Base-by-base conservation (phyloP, 2,888 invertebrate species). In the Tinea pellionella region DNA sequence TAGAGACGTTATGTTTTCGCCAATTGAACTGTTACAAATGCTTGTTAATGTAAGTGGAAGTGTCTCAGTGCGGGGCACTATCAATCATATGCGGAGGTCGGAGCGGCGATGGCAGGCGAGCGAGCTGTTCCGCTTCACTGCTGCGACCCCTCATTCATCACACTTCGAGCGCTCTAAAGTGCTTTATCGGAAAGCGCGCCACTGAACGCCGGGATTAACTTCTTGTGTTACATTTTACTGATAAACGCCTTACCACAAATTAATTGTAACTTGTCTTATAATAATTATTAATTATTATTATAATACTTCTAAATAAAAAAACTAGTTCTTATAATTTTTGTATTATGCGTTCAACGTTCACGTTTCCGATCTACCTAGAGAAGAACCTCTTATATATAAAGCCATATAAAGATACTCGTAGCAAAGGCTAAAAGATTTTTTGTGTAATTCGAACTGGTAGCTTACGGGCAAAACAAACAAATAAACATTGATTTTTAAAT, bases 91-190 rank as follows among this genome's bases (percentile, higher is more conserved):
- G 59, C 41, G 58, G 24, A 32, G 65, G 64, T 66, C 61, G 61
- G 63, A 62, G 60, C 62, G 47, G 12, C 24, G 19, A 9, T 57
- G 57, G 30, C 57, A 15, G 57, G 30, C 61, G 67, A 69, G 61
- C 67, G 74, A 75, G 71, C 64, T 73, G 79, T 77, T 76, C 75
- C 77, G 75, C 68, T 67, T 68, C 71, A 70, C 66, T 70, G 73
- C 71, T 69, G 64, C 65, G 66, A 66, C 67, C 71, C 68, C 77
- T 77, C 81, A 78, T 84, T 79, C 81, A 84, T 85, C 86, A 85
- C 78, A 81, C 78, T 82, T 80, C 78, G 77, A 82, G 71, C 74
- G 73, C 73, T 75, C 72, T 73, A 78, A 82, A 85, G 84, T 83
- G 80, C 81, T 78, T 74, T 72, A 73, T 70, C 73, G 70, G 69